Conservation (phyloP, 2,888 invertebrate genomes). For the Drosophila parthenogenetica region DNA sequence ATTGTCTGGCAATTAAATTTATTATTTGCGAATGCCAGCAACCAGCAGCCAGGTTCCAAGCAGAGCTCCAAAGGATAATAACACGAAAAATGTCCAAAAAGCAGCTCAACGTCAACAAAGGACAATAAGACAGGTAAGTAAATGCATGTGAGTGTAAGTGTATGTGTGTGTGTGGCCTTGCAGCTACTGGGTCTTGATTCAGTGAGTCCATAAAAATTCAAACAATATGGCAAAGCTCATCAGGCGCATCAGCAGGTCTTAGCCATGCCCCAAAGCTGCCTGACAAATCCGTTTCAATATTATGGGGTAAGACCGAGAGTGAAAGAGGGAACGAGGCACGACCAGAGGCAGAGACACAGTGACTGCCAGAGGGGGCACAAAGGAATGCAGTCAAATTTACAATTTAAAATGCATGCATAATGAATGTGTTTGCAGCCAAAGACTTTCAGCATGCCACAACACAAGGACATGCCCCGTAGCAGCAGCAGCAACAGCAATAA, state of each 20-base stretch:
- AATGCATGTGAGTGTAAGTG: background rate
- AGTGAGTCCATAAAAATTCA: constrained; percentile 64
- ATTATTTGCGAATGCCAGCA: constrained; percentile 45
- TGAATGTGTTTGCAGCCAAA: constrained; percentile 71
- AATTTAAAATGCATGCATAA: constrained; percentile 78
- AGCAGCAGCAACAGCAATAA: constrained; percentile 3
- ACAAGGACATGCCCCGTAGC: constrained; percentile 54
- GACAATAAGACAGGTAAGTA: constrained; percentile 7
- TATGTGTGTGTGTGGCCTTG: background rate
- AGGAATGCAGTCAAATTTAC: constrained; percentile 67
- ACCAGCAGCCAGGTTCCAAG: background rate
- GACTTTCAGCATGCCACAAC: constrained; percentile 55
- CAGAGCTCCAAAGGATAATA: constrained; percentile 39
- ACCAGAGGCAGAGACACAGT: background rate
- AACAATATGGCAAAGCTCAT: constrained; percentile 76
- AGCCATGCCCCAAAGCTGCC: constrained; percentile 58
- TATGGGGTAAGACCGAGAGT: background rate
- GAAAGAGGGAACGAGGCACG: background rate
- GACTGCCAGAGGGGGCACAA: background rate
- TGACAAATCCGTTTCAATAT: constrained; percentile 49
- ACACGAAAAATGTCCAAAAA: constrained; percentile 49
- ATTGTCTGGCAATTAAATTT: constrained; percentile 56
- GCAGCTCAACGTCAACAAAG: constrained; percentile 29
- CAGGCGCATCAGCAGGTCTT: constrained; percentile 70
- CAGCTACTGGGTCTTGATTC: constrained; percentile 15